Base-by-base conservation (phyloP, 2,113 vertebrate genomes). In the Suncus etruscus region DNA sequence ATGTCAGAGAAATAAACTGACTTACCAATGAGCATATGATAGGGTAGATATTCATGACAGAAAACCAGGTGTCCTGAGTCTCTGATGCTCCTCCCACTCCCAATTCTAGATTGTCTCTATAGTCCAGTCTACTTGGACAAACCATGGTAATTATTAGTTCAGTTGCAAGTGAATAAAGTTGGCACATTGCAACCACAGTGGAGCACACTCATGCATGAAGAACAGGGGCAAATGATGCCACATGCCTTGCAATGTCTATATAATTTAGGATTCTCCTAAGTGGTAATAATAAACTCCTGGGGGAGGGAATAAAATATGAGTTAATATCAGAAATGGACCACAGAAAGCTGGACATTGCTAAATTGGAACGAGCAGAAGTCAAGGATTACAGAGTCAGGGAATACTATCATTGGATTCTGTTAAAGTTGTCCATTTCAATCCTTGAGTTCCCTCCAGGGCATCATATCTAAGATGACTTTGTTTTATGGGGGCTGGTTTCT, bases 251-350 rank as follows among this genome's bases (percentile, higher is more conserved):
- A 65, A 39, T 54, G 25, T 78, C 58, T 74, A 0, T 24, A 31
- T 20, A 75, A 69, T 15, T 66, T 73, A 12, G 11, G 72, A 65
- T 31, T 93, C 31, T 65, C 61, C n/a, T 66, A n/a, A 18, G 16
- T 58, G 25, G 24, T 54, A 39, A 86, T 75, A 45, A 83, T 63
- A 72, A 47, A 66, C 73, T 84, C 81, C 54, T 66, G 77, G 29
- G 15, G 48, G 69, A 80, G 69, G 63, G 69, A 39, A 83, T 48
- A 45, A 58, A 63, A 11, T 54, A 32, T 79, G 69, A 29, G 50
- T 95, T 78, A 77, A 25, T 76, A 84, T 87, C 63, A 80, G 29
- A 85, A 74, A 27, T 76, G 39, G 77, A 58, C 39, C 68, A 11
- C 48, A 50, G 6, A 12, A 14, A n/a, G 25, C 74, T 77, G 2